Percentiles rank a stretch among this genome's conserved stretches.
Conservation (phyloP, 2,888 invertebrate species). For the Phyllotreta striolata region DNA sequence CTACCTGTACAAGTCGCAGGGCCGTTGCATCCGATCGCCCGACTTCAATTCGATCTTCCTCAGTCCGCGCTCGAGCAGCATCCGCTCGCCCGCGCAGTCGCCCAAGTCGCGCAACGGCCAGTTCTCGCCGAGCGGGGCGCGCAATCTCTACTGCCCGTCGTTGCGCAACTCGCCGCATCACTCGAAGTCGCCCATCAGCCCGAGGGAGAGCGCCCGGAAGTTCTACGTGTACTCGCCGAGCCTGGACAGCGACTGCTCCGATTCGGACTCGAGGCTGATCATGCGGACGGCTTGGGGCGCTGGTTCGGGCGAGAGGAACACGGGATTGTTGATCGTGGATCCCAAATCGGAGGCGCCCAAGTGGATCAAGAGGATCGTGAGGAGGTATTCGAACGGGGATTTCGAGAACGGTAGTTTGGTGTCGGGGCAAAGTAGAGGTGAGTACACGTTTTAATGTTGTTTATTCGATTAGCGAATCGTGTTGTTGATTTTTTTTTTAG, state of each 20-base stretch:
- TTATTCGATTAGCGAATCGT: not conserved
- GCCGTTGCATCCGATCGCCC: conserved; percentile 55
- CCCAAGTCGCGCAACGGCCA: conserved; percentile 59
- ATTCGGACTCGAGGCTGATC: conserved; percentile 59
- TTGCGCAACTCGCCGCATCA: conserved; percentile 58
- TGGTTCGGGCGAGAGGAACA: conserved; percentile 51
- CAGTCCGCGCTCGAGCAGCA: conserved; percentile 56
- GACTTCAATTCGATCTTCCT: conserved; percentile 58
- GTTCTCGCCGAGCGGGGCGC: conserved; percentile 56
- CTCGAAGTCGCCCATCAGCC: conserved; percentile 60
- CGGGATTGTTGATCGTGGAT: conserved; percentile 59
- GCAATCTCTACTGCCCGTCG: conserved; percentile 56
- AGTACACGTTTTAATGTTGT: conserved; percentile 19
- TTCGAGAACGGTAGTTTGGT: conserved; percentile 60
- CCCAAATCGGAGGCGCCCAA: conserved; percentile 56
- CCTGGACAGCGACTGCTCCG: conserved; percentile 60
- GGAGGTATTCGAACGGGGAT: conserved; percentile 60
- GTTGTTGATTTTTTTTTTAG: conserved; percentile 44
- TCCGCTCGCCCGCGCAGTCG: conserved; percentile 59
- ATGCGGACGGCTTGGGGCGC: conserved; percentile 49
- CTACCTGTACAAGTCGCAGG: conserved; percentile 54
- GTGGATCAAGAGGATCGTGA: conserved; percentile 61
- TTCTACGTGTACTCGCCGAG: conserved; percentile 61
- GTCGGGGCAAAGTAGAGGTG: conserved; percentile 61
- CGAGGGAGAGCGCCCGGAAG: conserved; percentile 57